phyloP scores from a whole-genome alignment of 2,113 vertebrate species.

The Falcunculus frontatus region DNA sequence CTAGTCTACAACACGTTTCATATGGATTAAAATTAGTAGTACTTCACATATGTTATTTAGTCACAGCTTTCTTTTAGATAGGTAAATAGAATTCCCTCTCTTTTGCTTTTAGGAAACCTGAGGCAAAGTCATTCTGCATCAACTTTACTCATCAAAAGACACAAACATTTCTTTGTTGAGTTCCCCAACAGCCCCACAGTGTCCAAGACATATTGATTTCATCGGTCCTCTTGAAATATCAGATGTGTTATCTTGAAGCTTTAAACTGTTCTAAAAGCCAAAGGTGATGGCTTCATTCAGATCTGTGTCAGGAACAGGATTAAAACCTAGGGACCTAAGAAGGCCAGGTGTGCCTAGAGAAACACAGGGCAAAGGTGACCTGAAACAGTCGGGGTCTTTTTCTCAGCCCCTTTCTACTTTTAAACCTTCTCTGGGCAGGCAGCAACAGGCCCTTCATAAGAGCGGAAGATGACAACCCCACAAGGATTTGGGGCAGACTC shows the following conservation, averaged over 20 bases:
- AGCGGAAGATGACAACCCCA: background rate
- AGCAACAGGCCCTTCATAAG: background rate
- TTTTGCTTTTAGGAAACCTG: background rate
- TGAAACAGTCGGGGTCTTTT: background rate
- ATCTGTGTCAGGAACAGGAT: background rate
- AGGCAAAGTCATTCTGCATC: background rate
- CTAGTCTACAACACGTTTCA: background rate
- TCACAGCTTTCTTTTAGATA: background rate
- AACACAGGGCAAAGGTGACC: background rate
- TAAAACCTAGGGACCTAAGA: background rate
- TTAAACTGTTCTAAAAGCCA: background rate
- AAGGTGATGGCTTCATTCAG: background rate
- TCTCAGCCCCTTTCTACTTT: background rate
- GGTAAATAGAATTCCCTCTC: background rate
- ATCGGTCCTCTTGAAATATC: background rate
- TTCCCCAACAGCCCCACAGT: background rate
- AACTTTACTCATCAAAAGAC: background rate
- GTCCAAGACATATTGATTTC: background rate
- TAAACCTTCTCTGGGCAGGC: background rate
- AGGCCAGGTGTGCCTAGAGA: background rate
- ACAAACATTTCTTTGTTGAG: background rate
- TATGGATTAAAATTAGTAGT: background rate
- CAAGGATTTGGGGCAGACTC: background rate
- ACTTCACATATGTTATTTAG: background rate
- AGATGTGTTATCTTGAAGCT: background rate